Base-by-base conservation (phyloP, 2,797 vertebrate species). In the Platyrinchus mystaceus region DNA sequence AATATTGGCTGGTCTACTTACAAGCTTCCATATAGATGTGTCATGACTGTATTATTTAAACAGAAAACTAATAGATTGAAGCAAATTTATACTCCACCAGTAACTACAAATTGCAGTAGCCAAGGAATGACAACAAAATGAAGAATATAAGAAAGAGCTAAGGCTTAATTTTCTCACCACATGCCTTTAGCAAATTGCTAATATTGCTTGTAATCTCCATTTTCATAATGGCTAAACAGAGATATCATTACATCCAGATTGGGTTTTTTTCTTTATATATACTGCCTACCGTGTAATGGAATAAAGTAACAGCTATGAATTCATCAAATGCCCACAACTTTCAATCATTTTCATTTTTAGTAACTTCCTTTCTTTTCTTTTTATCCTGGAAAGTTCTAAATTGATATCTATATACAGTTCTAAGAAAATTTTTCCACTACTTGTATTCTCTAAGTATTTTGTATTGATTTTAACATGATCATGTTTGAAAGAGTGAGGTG, bases 111-210 rank as follows among this genome's bases (percentile, higher is more conserved):
- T 37, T 88, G 32, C 53, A 69, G 55, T 56, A 69, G 47, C 19
- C 24, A 30, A 37, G 63, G 32, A 87, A 93, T 34, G 52, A 62
- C 59, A 91, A 63, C n/a, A 88, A 79, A 70, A 41, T 56, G 9
- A 90, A 93, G 56, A 84, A 84, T 90, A 76, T 16, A 39, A 70
- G 19, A 41, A 89, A 60, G 64, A 87, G 26, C 37, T 66, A 74
- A 71, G 18, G 44, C 27, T 53, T 79, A 56, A 83, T 92, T 92
- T 92, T 6, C 58, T 89, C n/a, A 76, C 44, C 68, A 47, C 11
- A 81, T 28, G 3, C 88, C 85, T 93, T 63, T 67, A 90, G 60
- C 11, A 92, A 86, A 93, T 70, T 82, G 32, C 8, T 81, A 79
- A 67, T 87, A 89, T 80, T 77, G 66, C 17, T 77, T 46, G 24